Evolutionary conservation across 2,797 vertebrate species (phyloP).

Genomic region (Microhierax caerulescens): DNA sequence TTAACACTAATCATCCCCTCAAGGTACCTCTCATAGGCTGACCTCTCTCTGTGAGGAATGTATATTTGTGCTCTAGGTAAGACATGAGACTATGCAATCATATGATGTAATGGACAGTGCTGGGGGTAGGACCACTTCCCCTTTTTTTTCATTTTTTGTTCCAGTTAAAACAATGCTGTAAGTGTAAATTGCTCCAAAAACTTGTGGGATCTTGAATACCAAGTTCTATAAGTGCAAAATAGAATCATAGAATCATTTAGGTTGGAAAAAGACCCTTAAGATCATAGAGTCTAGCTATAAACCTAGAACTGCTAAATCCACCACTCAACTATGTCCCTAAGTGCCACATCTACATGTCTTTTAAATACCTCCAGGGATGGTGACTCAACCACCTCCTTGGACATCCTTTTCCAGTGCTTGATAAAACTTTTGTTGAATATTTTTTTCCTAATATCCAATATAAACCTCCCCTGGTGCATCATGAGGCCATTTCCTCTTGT

Average conservation of each 20-base stretch:
- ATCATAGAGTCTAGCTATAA: background rate
- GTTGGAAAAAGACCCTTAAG: background rate
- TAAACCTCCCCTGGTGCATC: background rate
- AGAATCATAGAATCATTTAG: background rate
- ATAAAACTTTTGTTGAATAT: background rate
- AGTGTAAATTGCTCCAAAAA: background rate
- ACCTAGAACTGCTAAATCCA: background rate
- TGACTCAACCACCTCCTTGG: background rate
- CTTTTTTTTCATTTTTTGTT: background rate
- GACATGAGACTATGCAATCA: background rate
- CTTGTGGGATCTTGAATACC: background rate
- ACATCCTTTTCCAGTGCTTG: background rate
- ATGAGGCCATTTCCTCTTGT: background rate
- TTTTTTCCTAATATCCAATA: background rate
- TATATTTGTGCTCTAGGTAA: background rate
- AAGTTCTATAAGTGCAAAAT: background rate
- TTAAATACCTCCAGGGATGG: background rate
- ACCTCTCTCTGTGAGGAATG: background rate
- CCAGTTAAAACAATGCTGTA: background rate
- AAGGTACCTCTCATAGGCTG: background rate
- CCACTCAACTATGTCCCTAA: background rate
- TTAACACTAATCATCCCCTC: background rate
- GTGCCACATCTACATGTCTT: background rate
- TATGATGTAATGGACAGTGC: background rate
- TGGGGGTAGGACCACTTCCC: fast-evolving